Conservation (phyloP, 2,797 vertebrate genomes). For the Scarus forsteni region DNA sequence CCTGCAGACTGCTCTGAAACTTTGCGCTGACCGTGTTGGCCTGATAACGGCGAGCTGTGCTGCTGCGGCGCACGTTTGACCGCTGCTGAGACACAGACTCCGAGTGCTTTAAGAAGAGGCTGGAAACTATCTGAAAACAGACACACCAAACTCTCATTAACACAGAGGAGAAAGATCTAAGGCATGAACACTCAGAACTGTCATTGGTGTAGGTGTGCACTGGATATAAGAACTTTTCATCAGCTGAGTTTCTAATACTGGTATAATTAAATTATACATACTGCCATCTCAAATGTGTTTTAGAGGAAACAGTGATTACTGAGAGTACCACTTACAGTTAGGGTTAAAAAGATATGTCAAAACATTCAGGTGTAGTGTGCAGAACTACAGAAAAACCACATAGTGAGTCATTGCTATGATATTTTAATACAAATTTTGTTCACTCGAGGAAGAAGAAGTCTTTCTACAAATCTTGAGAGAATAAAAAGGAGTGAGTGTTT, state of each 20-base stretch:
- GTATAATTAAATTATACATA: not conserved
- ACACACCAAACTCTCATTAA: not conserved
- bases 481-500: not conserved
- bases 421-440: constrained; percentile 2
- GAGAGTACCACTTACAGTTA: not conserved
- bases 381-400: not conserved
- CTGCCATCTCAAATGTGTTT: not conserved
- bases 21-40: constrained; percentile 93
- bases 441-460: too few species aligned
- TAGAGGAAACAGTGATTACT: constrained; percentile 8
- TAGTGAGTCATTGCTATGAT: constrained; percentile 7
- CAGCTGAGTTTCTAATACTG: too few species aligned
- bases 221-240: not conserved
- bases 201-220: not conserved
- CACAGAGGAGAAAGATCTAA: constrained; percentile 14
- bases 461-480: not conserved
- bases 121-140: constrained; percentile 89
- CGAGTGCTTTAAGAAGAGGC: constrained; percentile 91
- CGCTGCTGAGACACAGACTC: constrained; percentile 87
- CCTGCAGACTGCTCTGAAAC: constrained; percentile 96
- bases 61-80: constrained; percentile 84
- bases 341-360: not conserved
- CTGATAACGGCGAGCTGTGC: constrained; percentile 88
- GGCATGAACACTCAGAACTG: not conserved
- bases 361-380: not conserved